Evolutionary conservation across 1,140 invertebrate genomes (phyloP).

Genomic region (Monochamus saltuarius): DNA sequence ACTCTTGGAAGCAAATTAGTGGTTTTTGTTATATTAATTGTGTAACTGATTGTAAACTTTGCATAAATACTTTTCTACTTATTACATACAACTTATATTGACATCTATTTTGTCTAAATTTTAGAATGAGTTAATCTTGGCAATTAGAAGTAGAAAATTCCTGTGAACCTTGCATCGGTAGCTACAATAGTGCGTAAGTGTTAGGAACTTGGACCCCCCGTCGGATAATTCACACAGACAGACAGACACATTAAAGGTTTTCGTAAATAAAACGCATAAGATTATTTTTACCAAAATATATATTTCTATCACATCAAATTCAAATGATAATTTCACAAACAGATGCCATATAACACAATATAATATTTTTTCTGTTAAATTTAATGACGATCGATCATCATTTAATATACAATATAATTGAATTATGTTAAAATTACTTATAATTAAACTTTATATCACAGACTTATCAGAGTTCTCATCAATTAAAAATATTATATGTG

Average conservation of each 20-base stretch:
- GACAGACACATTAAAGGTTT: slow-evolving; percentile 33
- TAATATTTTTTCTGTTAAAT: slow-evolving; percentile 21
- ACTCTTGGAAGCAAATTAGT: slow-evolving; percentile 34
- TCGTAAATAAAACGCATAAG: slow-evolving; percentile 40
- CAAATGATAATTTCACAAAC: slow-evolving; percentile 34
- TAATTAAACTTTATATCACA: slow-evolving; percentile 42
- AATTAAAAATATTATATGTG: slow-evolving; percentile 43
- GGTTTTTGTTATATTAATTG: slow-evolving; percentile 28
- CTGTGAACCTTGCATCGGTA: slow-evolving; percentile 41
- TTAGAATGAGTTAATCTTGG: slow-evolving; percentile 47
- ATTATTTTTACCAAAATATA: slow-evolving; percentile 46
- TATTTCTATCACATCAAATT: slow-evolving; percentile 44
- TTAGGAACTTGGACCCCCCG: slow-evolving; percentile 43
- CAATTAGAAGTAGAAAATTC: slow-evolving; percentile 43
- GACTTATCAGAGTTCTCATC: slow-evolving; percentile 40
- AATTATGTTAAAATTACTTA: slow-evolving; percentile 41
- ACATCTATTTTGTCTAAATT: slow-evolving; percentile 42
- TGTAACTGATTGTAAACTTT: slow-evolving; percentile 42
- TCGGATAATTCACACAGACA: slow-evolving; percentile 32
- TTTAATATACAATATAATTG: slow-evolving; percentile 34
- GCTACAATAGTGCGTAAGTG: slow-evolving; percentile 16
- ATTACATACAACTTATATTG: slow-evolving; percentile 43
- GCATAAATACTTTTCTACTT: slow-evolving; percentile 45
- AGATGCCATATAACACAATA: slow-evolving; percentile 41
- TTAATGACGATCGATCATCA: slow-evolving; percentile 5